Base-by-base conservation (phyloP, 2,113 vertebrate genomes). In the Beaufortia kweichowensis region DNA sequence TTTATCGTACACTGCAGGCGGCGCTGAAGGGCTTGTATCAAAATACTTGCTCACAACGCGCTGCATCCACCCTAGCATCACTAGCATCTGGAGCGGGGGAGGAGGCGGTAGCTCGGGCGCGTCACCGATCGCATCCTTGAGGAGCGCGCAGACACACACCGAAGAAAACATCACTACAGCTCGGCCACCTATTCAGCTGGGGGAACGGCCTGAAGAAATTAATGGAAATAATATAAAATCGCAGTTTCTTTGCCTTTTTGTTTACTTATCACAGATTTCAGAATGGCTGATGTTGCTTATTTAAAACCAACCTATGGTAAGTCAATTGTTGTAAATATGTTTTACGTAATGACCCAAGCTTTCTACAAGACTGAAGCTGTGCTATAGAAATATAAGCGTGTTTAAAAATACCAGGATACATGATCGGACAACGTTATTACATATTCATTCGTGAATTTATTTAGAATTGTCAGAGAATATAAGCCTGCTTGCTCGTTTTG, bases 201-300 rank as follows among this genome's bases (percentile, higher is more conserved):
- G 55, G 23, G 65, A 65, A 39, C 50, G 46, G 53, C 8, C 48
- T 64, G 46, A 6, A 61, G 9, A 41, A 55, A 73, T 83, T 77
- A 46, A 85, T 84, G 86, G 84, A 81, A 68, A 79, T 69, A 21
- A 83, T 79, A 78, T 84, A 84, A 46, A 11, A 48, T 33, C 41
- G 35, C 2, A 28, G n/a, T 70, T 8, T 72, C 66, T 83, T 60
- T 43, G 61, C 67, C 61, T 56, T 35, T 60, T 73, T 69, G 57
- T 81, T 76, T 73, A 64, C 26, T 80, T 68, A 79, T 39, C 41
- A 39, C 74, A 64, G 24, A n/a, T 19, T 57, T n/a, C 64, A 87
- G 82, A 75, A 87, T 87, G 86, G 80, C 84, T 79, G 86, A 87
- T 68, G 79, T 85, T 1, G 84, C 75, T 59, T 79, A 82, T 75